phyloP scores from a whole-genome alignment of 2,797 vertebrate species.

The Synanceia verrucosa region DNA sequence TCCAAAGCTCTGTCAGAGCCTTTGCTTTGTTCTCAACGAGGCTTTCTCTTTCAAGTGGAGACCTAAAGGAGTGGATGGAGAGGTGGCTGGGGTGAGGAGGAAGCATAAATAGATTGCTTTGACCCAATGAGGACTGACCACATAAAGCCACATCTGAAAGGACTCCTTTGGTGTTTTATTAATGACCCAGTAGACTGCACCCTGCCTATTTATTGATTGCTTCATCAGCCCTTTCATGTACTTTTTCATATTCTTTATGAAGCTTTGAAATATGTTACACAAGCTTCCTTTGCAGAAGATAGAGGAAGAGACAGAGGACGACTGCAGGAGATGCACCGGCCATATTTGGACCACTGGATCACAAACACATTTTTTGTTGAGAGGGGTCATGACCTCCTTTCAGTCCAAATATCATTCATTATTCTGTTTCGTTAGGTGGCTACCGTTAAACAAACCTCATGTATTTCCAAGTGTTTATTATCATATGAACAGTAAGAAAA shows the following conservation, averaged over 20 bases:
- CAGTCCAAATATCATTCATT: too few relatives aligned
- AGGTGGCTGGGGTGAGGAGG: slow-evolving; percentile 61
- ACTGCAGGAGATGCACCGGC: slow-evolving; percentile 42
- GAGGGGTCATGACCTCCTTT: slow-evolving; percentile 28
- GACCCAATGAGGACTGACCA: slow-evolving; percentile 67
- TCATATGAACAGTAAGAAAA: too few relatives aligned
- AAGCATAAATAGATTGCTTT: slow-evolving; percentile 72
- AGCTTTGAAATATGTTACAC: slow-evolving; percentile 22
- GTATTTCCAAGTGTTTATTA: too few relatives aligned
- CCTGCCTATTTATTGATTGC: slow-evolving; percentile 57
- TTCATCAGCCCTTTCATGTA: slow-evolving; percentile 45
- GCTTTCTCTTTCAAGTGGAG: slow-evolving; percentile 77
- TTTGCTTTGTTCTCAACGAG: slow-evolving; percentile 72
- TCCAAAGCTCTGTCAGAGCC: slow-evolving; percentile 68
- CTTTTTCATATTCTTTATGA: slow-evolving; percentile 21
- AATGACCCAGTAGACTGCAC: slow-evolving; percentile 52
- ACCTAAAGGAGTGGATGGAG: slow-evolving; percentile 66
- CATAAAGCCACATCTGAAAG: slow-evolving; percentile 67
- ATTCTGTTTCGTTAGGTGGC: too few relatives aligned
- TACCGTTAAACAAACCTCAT: too few relatives aligned
- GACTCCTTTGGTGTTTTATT: slow-evolving; percentile 80
- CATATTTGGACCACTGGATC: slow-evolving; percentile 37
- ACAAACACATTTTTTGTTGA: slow-evolving; percentile 26
- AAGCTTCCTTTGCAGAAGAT: slow-evolving; percentile 4
- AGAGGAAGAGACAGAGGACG: too few relatives aligned